Conservation (phyloP, 2,797 vertebrate species). For the Sebastes hubbsi region DNA sequence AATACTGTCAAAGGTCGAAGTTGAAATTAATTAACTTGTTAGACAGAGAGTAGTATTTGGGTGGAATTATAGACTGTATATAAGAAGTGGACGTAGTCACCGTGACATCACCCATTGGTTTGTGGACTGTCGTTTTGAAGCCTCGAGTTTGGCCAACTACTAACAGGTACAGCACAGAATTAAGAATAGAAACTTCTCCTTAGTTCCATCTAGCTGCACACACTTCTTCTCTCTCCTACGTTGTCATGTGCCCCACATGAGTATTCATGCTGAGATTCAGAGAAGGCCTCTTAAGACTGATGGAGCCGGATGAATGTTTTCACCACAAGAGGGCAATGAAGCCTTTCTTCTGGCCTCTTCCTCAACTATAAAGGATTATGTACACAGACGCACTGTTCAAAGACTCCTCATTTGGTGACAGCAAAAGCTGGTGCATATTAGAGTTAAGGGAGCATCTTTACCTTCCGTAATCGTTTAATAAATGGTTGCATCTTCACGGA, state of each 20-base stretch:
- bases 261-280: neutral
- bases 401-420: slow-evolving; percentile 45
- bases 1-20: no score
- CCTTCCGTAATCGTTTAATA: slow-evolving; percentile 9
- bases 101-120: no score
- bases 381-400: slow-evolving; percentile 36
- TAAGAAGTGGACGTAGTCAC: no score
- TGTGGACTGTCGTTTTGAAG: no score
- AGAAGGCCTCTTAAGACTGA: neutral
- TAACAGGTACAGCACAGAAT: slow-evolving; percentile 79
- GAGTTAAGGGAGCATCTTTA: slow-evolving; percentile 34
- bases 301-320: neutral
- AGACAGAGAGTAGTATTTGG: no score
- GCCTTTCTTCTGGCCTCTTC: slow-evolving; percentile 80
- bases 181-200: neutral
- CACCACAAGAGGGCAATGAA: slow-evolving; percentile 87
- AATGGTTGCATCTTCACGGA: slow-evolving; percentile 4
- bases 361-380: neutral
- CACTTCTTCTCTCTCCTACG: neutral
- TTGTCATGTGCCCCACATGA: neutral
- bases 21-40: no score
- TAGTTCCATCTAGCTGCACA: neutral
- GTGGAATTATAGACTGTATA: no score
- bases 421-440: slow-evolving; percentile 40
- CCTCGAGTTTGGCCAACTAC: rapidly evolving